Evolutionary conservation across 1,140 invertebrate genomes (phyloP).

Genomic region (Drosophila pectinifera): DNA sequence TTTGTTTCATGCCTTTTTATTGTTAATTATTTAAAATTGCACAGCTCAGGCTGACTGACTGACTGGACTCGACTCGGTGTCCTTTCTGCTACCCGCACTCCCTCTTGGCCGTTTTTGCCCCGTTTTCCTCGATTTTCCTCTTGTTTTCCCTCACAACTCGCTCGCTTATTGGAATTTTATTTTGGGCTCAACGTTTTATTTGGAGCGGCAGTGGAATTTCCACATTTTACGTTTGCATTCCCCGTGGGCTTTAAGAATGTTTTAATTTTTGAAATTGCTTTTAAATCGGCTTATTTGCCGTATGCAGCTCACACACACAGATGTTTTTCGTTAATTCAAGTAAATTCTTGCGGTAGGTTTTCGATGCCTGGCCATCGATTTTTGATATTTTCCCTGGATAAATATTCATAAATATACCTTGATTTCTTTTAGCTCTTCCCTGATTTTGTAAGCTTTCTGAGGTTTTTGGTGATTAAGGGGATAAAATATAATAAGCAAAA

Average conservation of each 20-base stretch:
- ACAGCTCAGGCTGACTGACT: slow-evolving; percentile 53
- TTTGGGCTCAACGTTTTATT: slow-evolving; percentile 38
- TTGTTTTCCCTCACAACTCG: neutral
- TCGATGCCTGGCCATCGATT: slow-evolving; percentile 4
- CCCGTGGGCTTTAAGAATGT: slow-evolving; percentile 49
- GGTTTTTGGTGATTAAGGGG: neutral
- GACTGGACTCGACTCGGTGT: slow-evolving; percentile 13
- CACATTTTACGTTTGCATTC: slow-evolving; percentile 27
- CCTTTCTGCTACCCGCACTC: slow-evolving; percentile 3
- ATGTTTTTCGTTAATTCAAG: slow-evolving; percentile 4
- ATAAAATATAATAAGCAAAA: neutral
- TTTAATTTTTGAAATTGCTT: slow-evolving; percentile 67
- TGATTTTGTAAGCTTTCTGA: slow-evolving; percentile 12
- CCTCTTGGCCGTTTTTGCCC: slow-evolving; percentile 11
- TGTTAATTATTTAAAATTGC: slow-evolving; percentile 73
- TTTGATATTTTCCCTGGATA: slow-evolving; percentile 16
- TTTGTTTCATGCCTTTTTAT: slow-evolving; percentile 56
- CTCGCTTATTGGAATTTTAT: slow-evolving; percentile 58
- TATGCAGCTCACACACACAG: slow-evolving; percentile 24
- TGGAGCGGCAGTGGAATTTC: neutral
- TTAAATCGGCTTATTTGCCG: slow-evolving; percentile 73
- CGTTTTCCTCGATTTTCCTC: slow-evolving; percentile 8
- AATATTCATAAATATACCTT: slow-evolving; percentile 16
- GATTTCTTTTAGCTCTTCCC: neutral
- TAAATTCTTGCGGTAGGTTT: neutral